Base-by-base conservation (phyloP, 2,888 invertebrate genomes). In the Steinernema scapterisci region DNA sequence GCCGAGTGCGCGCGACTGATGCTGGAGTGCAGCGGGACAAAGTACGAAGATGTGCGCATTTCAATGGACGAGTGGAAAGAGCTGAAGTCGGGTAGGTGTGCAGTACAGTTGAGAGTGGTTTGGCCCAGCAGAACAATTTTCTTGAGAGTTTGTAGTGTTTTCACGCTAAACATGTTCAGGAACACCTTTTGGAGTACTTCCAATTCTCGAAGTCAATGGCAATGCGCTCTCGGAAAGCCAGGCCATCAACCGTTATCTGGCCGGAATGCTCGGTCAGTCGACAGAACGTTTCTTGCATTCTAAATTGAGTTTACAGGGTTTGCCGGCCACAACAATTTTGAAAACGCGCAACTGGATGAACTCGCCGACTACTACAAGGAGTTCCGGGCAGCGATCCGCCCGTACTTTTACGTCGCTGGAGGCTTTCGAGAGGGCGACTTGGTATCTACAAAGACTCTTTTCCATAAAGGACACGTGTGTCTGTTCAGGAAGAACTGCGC, bases 131-230 rank as follows among this genome's bases (percentile, higher is more conserved):
- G 70, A 19, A 48, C 25, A 70, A 25, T 72, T 13, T 19, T 11
- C 6, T 51, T 9, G 9, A 19, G 51, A 13, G 9, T 9, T 19
- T 51, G 51, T 13, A 51, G 11, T 51, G 51, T 51, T 51, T 19
- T 6, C 9, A 21, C 75, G 21, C 43, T 45, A 38, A 27, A 11
- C 13, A 13, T n/a, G 31, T 77, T 70, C 25, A 79, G 79, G 71
- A 13, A 74, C 77, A 27, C 79, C 79, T 5, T 72, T 75, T 38
- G 76, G 74, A 7, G 54, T 46, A 0, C 23, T 79, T 46, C 79
- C 79, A 16, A 63, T 79, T n/a, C 72, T 79, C 25, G 73, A 79
- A 48, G 76, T 79, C 7, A 56, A 80, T 38, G 74, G 74, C 13
- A 73, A 71, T 13, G 31, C 73, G 45, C 16, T 79, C 9, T 27